Evolutionary conservation across 2,113 vertebrate genomes (phyloP).

Genomic region (Gasterosteus aculeatus): DNA sequence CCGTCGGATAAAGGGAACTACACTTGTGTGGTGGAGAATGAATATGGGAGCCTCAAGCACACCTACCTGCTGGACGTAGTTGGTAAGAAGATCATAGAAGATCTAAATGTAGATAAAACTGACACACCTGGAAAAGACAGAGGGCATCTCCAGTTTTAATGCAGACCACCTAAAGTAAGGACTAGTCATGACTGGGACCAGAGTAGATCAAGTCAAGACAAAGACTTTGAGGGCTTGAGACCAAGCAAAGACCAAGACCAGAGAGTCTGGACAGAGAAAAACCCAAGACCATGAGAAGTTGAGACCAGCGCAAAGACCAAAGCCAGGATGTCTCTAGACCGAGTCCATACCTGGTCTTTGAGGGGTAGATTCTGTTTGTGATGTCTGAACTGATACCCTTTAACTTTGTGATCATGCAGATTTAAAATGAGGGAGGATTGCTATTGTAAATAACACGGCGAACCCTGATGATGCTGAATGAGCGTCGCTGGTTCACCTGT

Average conservation of each 20-base stretch:
- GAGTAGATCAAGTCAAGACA: not conserved
- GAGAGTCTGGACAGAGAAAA: not conserved
- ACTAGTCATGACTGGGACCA: not conserved
- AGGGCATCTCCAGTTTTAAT: not conserved
- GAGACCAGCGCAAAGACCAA: no score
- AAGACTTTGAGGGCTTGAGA: not conserved
- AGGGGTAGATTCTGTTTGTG: not conserved
- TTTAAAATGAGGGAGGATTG: no score
- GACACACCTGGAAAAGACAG: not conserved
- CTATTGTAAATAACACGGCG: no score
- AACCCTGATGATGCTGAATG: not conserved
- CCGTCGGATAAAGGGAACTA: constrained; percentile 94
- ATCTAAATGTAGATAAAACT: no score
- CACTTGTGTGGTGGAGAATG: constrained; percentile 92
- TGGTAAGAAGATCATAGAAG: constrained; percentile 74
- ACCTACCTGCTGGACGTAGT: constrained; percentile 93
- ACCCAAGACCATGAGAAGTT: not conserved
- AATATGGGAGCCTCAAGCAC: constrained; percentile 89
- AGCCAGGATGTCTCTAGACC: no score
- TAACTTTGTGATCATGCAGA: no score
- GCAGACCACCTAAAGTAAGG: not conserved
- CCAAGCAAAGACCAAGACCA: not conserved
- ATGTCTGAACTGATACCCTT: no score
- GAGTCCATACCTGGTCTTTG: no score
- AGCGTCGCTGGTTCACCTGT: not conserved